Evolutionary conservation across 2,113 vertebrate species (phyloP), one percentile per base, ranked within the genome.

Genomic region (Syrmaticus mikado): DNA sequence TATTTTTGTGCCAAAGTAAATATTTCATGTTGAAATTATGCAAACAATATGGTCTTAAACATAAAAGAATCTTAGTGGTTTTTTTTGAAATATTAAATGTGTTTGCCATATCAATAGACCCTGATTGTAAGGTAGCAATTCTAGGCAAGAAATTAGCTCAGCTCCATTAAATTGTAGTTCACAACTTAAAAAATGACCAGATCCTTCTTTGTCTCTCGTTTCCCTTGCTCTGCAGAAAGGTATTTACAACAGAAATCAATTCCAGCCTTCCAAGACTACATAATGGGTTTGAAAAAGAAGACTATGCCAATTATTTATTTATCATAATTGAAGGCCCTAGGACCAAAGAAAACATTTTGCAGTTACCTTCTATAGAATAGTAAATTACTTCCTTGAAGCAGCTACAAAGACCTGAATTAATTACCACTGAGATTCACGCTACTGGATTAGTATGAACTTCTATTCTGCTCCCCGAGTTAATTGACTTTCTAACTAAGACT

Each of bases 401-500:
- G 78, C 77, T 87, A 82, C 40, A 92, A 93, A 95, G 81, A 73
- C 21, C 75, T 92, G 85, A 94, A 95, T 95, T 97, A 96, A 97
- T 95, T 95, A 89, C 55, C 82, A 92, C 17, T 48, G 43, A 94
- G 88, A 93, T 92, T 57, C 48, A 94, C 80, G 74, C 94, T 90
- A 94, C 67, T 74, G 86, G 93, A 95, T 95, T 85, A 95, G 41
- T 74, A 50, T 68, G 67, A 97, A 95, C 78, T 89, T 89, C 19
- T 58, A 82, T 89, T 78, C 61, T 57, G 32, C n/a, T 93, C 89
- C 78, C 65, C 10, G 17, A 75, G 89, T 97, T 94, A 95, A 93
- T 85, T 96, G 89, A 96, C 91, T 97, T 97, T 90, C 72, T 87
- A 84, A 68, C n/a, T 45, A 48, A 70, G 6, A 46, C 72, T 62